Percentiles rank a stretch among this genome's conserved stretches.
Evolutionary conservation across 2,797 vertebrate species (phyloP).

Genomic region (Sebastolobus alascanus): DNA sequence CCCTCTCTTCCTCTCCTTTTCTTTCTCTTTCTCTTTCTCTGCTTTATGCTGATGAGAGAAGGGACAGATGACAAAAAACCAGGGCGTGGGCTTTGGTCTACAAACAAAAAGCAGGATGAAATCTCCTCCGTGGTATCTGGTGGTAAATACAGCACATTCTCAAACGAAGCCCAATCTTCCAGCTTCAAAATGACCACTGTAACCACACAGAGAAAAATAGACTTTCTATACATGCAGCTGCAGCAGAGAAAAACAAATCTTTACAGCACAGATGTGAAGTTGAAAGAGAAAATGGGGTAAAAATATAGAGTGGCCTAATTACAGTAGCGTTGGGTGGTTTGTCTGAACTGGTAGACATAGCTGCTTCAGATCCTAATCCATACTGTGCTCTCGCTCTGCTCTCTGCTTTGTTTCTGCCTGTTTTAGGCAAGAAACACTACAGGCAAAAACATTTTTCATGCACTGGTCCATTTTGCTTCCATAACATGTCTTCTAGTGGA

Average conservation of each 20-base stretch:
- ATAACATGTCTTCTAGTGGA: background rate
- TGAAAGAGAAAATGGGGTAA: slow-evolving; percentile 47
- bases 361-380: slow-evolving; percentile 24
- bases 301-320: slow-evolving; percentile 61
- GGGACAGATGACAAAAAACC: background rate
- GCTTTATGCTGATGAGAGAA: slow-evolving; percentile 6
- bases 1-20: background rate
- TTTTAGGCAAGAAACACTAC: background rate
- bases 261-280: slow-evolving; percentile 51
- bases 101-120: slow-evolving; percentile 10
- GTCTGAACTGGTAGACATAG: slow-evolving; percentile 26
- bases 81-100: background rate
- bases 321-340: slow-evolving; percentile 46
- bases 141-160: slow-evolving; percentile 15
- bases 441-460: background rate
- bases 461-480: background rate
- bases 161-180: background rate
- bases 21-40: slow-evolving; percentile 7
- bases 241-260: slow-evolving; percentile 40
- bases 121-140: background rate
- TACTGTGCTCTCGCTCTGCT: background rate
- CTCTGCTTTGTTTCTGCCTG: background rate
- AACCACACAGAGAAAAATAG: slow-evolving; percentile 37
- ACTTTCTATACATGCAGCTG: slow-evolving; percentile 40
- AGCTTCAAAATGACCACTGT: slow-evolving; percentile 46